phyloP scores from a whole-genome alignment of 2,113 vertebrate species.

The Nannospalax galili region DNA sequence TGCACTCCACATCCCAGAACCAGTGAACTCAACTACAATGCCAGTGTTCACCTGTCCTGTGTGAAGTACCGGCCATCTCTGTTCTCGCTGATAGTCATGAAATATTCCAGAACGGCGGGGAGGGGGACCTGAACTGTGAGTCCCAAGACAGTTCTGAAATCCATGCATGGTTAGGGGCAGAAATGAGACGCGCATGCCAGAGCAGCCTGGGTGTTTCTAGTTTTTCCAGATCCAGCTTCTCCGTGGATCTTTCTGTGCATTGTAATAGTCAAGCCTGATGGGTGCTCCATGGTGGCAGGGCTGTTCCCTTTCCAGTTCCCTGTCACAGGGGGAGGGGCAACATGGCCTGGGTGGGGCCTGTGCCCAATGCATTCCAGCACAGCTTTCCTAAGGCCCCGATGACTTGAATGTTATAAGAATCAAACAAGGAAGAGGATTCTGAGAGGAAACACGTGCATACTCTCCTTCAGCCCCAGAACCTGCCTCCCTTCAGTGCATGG shows the following conservation, averaged over 20 bases:
- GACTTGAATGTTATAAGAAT: too few relatives aligned
- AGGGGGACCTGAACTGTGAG: background rate
- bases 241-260: background rate
- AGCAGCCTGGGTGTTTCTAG: background rate
- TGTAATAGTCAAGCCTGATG: too few relatives aligned
- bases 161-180: rapidly evolving
- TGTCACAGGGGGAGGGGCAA: background rate
- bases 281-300: rapidly evolving
- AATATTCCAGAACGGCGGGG: too few relatives aligned
- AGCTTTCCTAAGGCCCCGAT: background rate
- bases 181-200: rapidly evolving
- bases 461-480: rapidly evolving
- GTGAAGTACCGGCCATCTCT: rapidly evolving
- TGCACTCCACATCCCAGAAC: background rate
- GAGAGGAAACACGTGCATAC: too few relatives aligned
- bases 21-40: rapidly evolving
- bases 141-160: background rate
- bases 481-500: background rate
- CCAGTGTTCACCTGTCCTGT: background rate
- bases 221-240: background rate
- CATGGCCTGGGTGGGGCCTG: background rate
- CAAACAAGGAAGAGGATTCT: too few relatives aligned
- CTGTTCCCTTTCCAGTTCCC: too few relatives aligned
- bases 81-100: rapidly evolving
- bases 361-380: background rate